These are phyloP conservation scores for Pantherophis alleghaniensis DNA, from an alignment of 2,797 vertebrate species.

Conservation along the genomic window DNA sequence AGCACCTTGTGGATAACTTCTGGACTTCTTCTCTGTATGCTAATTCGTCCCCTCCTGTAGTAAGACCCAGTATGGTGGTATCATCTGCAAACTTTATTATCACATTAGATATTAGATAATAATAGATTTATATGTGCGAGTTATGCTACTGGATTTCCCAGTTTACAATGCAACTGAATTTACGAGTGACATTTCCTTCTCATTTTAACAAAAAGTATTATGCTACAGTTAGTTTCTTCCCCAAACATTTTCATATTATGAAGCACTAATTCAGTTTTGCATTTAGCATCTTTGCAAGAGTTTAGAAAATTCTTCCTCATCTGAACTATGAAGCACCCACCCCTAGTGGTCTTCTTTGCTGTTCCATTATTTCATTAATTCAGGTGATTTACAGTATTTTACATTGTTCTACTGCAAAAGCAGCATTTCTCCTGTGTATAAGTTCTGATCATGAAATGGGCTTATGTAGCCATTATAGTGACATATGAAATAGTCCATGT, in stretches of 20 bases:
- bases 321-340: neutral
- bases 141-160: constrained; percentile 5
- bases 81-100: too few relatives aligned
- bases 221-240: neutral
- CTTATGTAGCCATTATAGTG: neutral
- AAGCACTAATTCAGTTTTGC: neutral
- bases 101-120: too few relatives aligned
- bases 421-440: neutral
- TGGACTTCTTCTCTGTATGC: too few relatives aligned
- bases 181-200: neutral
- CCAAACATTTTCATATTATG: neutral
- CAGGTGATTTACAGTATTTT: neutral
- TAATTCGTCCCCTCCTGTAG: too few relatives aligned
- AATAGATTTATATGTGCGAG: neutral
- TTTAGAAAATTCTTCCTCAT: neutral
- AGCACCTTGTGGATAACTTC: too few relatives aligned
- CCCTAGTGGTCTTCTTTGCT: neutral
- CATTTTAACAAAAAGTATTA: neutral
- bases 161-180: constrained; percentile 30
- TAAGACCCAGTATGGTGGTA: too few relatives aligned
- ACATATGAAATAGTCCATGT: neutral
- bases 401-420: neutral
- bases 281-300: neutral
- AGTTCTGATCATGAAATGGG: neutral
- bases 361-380: neutral